phyloP scores from a whole-genome alignment of 2,797 vertebrate genomes.

The Hoplostethus mediterraneus region DNA sequence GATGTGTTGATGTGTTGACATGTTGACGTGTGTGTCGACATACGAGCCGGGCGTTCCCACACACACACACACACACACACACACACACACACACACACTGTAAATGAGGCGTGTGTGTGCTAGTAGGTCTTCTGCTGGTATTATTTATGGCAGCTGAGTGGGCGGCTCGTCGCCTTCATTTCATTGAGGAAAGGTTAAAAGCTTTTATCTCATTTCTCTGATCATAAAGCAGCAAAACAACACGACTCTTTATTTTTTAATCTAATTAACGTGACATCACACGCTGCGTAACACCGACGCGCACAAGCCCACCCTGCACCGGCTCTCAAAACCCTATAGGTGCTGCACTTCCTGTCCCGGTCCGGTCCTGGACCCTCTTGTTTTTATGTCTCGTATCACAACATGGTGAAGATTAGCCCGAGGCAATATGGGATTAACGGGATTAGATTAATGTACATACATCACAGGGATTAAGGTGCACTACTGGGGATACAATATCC shows the following conservation, averaged over 20 bases:
- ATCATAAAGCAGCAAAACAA: background rate
- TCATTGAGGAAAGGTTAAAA: slow-evolving; percentile 26
- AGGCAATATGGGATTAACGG: slow-evolving; percentile 42
- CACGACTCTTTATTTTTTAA: background rate
- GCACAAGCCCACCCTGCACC: background rate
- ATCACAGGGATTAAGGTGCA: slow-evolving; percentile 9
- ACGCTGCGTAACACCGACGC: no score
- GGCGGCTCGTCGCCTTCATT: slow-evolving; percentile 29
- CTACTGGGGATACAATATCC: background rate
- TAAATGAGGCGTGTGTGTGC: slow-evolving; percentile 36
- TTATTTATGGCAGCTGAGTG: slow-evolving; percentile 56
- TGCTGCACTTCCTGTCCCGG: background rate
- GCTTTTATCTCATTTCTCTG: slow-evolving; percentile 27
- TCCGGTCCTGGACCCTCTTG: slow-evolving; percentile 14
- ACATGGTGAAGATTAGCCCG: slow-evolving; percentile 14
- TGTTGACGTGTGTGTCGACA: background rate
- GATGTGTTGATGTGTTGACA: background rate
- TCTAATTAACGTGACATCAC: slow-evolving; percentile 14
- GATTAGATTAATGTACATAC: slow-evolving; percentile 27
- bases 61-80: slow-evolving; percentile 6
- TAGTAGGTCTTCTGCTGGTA: slow-evolving; percentile 11
- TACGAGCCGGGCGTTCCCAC: background rate
- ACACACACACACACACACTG: slow-evolving; percentile 5
- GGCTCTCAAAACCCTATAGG: slow-evolving; percentile 7
- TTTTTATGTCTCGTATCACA: slow-evolving; percentile 1